These are phyloP conservation scores for Erebia aethiops DNA, from an alignment of 2,888 invertebrate species.

Conservation along the genomic window DNA sequence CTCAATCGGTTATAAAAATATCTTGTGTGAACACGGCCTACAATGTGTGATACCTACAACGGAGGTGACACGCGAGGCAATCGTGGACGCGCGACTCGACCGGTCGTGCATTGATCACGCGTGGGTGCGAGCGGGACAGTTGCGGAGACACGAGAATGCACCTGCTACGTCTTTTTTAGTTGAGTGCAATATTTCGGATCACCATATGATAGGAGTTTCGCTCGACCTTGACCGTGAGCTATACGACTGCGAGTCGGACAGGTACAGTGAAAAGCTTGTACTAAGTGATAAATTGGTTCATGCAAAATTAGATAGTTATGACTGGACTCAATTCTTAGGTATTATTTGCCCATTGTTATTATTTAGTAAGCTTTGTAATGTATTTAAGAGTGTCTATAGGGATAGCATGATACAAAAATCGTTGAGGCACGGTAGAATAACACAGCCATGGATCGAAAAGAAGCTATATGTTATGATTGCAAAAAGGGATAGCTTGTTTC, in stretches of 20 bases:
- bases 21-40: conserved; percentile 22
- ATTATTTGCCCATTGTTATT: too few relatives aligned
- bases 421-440: too few relatives aligned
- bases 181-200: too few relatives aligned
- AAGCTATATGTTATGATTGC: too few relatives aligned
- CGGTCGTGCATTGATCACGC: too few relatives aligned
- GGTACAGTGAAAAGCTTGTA: not conserved
- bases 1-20: conserved; percentile 12
- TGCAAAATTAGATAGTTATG: not conserved
- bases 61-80: conserved; percentile 26
- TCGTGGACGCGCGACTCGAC: conserved; percentile 1
- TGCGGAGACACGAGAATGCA: too few relatives aligned
- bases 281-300: not conserved
- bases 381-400: not conserved
- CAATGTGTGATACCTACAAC: conserved; percentile 14
- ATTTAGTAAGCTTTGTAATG: too few relatives aligned
- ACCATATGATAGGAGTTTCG: not conserved
- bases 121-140: too few relatives aligned
- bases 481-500: too few relatives aligned
- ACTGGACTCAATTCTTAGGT: not conserved
- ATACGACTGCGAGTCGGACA: not conserved
- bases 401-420: not conserved
- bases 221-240: not conserved
- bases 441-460: too few relatives aligned
- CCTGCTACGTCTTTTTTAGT: too few relatives aligned